Conservation (phyloP, 2,113 vertebrate genomes). For the Oreochromis niloticus region DNA sequence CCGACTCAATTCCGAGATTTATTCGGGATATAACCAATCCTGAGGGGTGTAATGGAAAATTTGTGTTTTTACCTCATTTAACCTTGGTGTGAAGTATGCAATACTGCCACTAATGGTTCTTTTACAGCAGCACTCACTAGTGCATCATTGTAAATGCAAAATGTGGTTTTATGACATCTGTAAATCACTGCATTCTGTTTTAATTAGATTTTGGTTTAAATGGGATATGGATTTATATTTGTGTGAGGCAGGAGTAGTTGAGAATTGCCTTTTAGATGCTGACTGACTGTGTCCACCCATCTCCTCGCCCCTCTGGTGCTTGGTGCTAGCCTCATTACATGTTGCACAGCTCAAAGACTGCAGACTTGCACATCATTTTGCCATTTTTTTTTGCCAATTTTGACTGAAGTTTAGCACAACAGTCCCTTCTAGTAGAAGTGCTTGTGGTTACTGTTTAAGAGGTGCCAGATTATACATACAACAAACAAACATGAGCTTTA, state of each 20-base stretch:
- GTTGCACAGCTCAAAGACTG: not conserved
- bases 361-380: not conserved
- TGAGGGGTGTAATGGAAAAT: not conserved
- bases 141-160: not conserved
- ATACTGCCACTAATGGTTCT: not conserved
- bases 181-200: not conserved
- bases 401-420: not conserved
- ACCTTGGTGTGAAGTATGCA: not conserved
- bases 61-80: not conserved
- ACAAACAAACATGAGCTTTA: not conserved
- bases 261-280: not conserved
- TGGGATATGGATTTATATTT: not conserved
- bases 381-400: not conserved
- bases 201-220: not conserved
- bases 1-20: not conserved
- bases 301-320: not conserved
- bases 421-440: not conserved
- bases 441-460: not conserved
- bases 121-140: not conserved
- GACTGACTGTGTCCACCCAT: not conserved
- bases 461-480: not conserved
- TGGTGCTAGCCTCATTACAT: not conserved
- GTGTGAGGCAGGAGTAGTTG: not conserved
- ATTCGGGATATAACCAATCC: not conserved
- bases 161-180: not conserved